These are phyloP conservation scores for Oceanodroma leucorhoa DNA, from an alignment of 2,797 vertebrate genomes.

Conservation along the genomic window DNA sequence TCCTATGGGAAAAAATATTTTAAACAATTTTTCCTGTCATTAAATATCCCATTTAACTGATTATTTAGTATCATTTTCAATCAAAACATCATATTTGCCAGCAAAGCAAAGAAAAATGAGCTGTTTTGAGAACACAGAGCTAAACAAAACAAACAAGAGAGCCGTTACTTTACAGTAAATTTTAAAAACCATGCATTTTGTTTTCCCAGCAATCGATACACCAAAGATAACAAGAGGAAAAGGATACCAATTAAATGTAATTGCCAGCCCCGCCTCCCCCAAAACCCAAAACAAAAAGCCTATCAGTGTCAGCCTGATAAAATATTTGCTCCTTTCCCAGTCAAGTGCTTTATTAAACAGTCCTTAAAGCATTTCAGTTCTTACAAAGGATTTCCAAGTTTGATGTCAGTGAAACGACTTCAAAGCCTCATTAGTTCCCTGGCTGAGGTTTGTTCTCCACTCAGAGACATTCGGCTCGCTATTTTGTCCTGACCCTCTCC, in stretches of 20 bases:
- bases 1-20: constrained; percentile 60
- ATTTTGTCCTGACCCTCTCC: background rate
- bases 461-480: background rate
- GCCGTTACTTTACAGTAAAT: background rate
- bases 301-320: constrained; percentile 42
- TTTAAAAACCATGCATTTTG: constrained; percentile 22
- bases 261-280: background rate
- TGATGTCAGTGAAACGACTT: constrained; percentile 2
- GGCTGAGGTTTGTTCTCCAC: background rate
- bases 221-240: constrained; percentile 48
- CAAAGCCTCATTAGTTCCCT: constrained; percentile 13
- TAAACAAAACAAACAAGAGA: constrained; percentile 60
- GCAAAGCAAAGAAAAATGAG: constrained; percentile 57
- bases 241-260: constrained; percentile 44
- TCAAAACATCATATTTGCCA: constrained; percentile 33
- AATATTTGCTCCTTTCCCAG: constrained; percentile 48
- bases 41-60: constrained; percentile 44
- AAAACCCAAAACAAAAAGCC: constrained; percentile 34
- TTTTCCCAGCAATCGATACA: constrained; percentile 56
- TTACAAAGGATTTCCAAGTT: constrained; percentile 34
- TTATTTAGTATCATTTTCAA: constrained; percentile 67
- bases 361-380: constrained; percentile 20
- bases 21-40: constrained; percentile 43
- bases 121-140: constrained; percentile 42
- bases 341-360: constrained; percentile 50